Evolutionary conservation across 2,888 invertebrate genomes (phyloP).

Genomic region (Pheosia tremula): DNA sequence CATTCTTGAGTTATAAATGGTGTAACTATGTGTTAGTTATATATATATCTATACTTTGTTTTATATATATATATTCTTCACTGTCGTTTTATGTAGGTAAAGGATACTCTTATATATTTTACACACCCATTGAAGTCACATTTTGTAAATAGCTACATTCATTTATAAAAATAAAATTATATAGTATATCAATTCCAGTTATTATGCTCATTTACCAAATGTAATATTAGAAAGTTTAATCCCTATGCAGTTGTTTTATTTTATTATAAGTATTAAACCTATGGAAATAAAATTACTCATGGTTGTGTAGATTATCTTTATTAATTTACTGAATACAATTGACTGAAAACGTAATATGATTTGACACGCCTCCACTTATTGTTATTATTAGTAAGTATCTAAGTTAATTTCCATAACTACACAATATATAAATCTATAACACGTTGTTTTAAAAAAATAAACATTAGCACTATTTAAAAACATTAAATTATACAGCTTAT

Average conservation of each 20-base stretch:
- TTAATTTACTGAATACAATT: slow-evolving; percentile 80
- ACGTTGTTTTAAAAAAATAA: slow-evolving; percentile 83
- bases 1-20: too few species aligned
- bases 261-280: slow-evolving; percentile 5
- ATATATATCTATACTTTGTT: too few species aligned
- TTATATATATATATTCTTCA: too few species aligned
- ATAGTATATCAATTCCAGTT: slow-evolving; percentile 55
- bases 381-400: slow-evolving; percentile 70
- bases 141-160: slow-evolving; percentile 33
- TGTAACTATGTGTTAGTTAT: too few species aligned
- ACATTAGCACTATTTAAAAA: slow-evolving; percentile 83
- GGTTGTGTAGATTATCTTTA: slow-evolving; percentile 69
- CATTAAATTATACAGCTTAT: slow-evolving; percentile 82
- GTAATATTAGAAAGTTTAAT: slow-evolving; percentile 58
- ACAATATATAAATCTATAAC: slow-evolving; percentile 82
- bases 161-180: slow-evolving; percentile 16
- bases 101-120: too few species aligned
- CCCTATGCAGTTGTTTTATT: slow-evolving; percentile 53
- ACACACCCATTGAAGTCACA: slow-evolving; percentile 1
- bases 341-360: slow-evolving; percentile 83
- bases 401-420: slow-evolving; percentile 82
- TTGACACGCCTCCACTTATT: slow-evolving; percentile 81
- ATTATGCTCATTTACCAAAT: slow-evolving; percentile 65
- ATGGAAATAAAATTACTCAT: slow-evolving; percentile 36
- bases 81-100: too few species aligned